phyloP scores from a whole-genome alignment of 2,113 vertebrate genomes.

The Lethenteron reissneri region DNA sequence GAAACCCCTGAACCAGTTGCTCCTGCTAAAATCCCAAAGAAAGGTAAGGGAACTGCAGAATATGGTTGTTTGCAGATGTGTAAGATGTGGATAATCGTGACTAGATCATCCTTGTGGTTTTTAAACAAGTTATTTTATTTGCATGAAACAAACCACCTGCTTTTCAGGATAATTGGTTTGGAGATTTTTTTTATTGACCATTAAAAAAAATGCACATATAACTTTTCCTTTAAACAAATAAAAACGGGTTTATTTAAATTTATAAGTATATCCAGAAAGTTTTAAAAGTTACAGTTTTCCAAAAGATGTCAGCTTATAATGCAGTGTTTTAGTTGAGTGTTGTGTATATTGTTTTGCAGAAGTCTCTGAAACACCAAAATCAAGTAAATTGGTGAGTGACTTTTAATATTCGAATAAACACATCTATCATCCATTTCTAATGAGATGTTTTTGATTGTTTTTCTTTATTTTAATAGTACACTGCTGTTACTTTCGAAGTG shows the following conservation, averaged over 20 bases:
- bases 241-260: no score
- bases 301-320: no score
- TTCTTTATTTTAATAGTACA: not conserved
- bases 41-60: conserved; percentile 28
- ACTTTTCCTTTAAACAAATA: no score
- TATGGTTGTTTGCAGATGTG: no score
- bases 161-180: conserved; percentile 9
- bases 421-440: not conserved
- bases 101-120: no score
- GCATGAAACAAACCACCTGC: not conserved
- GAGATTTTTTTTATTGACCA: no score
- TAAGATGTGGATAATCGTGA: no score
- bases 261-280: no score
- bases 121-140: no score
- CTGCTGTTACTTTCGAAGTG: no score
- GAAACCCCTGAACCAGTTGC: conserved; percentile 52
- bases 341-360: conserved; percentile 21
- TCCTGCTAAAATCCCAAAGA: conserved; percentile 41
- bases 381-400: conserved; percentile 58
- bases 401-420: not conserved
- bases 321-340: not conserved
- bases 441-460: not conserved
- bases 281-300: no score
- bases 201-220: no score
- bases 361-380: conserved; percentile 31